These are phyloP conservation scores for Pluvianellus socialis DNA, from an alignment of 2,113 vertebrate species.

Conservation along the genomic window DNA sequence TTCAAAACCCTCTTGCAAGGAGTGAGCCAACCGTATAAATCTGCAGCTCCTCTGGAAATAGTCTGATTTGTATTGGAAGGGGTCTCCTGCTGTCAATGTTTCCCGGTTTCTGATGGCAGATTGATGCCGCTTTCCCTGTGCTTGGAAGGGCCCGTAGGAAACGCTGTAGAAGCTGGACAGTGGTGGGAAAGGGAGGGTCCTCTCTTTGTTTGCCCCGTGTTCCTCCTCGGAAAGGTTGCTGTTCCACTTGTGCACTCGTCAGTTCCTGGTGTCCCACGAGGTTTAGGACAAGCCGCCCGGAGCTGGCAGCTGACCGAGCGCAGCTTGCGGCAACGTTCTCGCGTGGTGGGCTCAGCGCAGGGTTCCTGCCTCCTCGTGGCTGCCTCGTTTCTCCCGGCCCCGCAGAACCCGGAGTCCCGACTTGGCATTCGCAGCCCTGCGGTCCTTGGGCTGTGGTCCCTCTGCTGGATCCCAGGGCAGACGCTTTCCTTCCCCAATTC, in stretches of 20 bases:
- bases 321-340: neutral
- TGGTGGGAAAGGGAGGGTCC: neutral
- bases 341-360: rapidly evolving
- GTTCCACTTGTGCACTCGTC: neutral
- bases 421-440: neutral
- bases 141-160: neutral
- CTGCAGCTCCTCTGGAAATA: neutral
- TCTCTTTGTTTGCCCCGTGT: rapidly evolving
- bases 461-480: neutral
- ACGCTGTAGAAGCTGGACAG: neutral
- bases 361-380: neutral
- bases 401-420: neutral
- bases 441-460: neutral
- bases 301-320: neutral
- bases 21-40: neutral
- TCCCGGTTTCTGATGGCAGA: neutral
- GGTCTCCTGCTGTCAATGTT: neutral
- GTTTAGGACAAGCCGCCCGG: neutral
- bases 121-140: too few species aligned
- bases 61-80: neutral
- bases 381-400: rapidly evolving
- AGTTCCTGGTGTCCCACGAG: neutral
- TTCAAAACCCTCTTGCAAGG: neutral
- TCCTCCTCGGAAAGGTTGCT: neutral
- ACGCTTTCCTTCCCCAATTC: neutral